Evolutionary conservation across 2,888 invertebrate species (phyloP).

Genomic region (Ophion obscuratus): DNA sequence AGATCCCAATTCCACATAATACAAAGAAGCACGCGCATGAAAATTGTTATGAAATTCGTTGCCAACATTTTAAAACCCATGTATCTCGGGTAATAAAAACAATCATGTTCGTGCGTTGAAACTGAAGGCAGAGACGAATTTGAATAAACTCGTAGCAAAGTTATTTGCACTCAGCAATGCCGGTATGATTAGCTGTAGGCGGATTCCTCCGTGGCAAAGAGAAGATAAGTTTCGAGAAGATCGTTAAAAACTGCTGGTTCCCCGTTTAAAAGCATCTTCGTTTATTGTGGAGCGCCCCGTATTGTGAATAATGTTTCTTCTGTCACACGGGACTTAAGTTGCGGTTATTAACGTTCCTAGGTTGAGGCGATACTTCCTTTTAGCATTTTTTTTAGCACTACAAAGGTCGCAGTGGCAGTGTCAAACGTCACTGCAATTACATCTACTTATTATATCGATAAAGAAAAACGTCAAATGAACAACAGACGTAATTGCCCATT

Average conservation of each 20-base stretch:
- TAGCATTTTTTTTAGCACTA: constrained; percentile 44
- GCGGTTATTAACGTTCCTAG: constrained; percentile 45
- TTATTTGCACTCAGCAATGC: not conserved
- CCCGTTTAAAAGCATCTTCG: not conserved
- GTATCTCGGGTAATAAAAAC: not conserved
- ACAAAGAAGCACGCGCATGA: not conserved
- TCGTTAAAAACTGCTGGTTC: not conserved
- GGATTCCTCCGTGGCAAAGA: not conserved
- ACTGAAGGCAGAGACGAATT: not conserved
- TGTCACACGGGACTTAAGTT: constrained; percentile 29
- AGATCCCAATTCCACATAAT: not conserved
- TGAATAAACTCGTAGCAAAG: not conserved
- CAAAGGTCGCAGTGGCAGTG: constrained; percentile 42
- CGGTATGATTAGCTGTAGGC: not conserved
- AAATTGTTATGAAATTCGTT: not conserved
- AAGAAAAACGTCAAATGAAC: constrained; percentile 56
- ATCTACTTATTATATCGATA: constrained; percentile 52
- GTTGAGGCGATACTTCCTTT: constrained; percentile 41
- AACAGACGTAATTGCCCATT: constrained; percentile 39
- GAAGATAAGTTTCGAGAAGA: not conserved
- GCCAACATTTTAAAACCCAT: not conserved
- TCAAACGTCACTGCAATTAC: constrained; percentile 40
- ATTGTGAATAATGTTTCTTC: constrained; percentile 19
- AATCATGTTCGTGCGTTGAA: not conserved
- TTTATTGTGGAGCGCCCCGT: constrained; percentile 1